Evolutionary conservation across 23 tunicate genomes (phyloP).

Genomic region (Halocynthia aurantium): DNA sequence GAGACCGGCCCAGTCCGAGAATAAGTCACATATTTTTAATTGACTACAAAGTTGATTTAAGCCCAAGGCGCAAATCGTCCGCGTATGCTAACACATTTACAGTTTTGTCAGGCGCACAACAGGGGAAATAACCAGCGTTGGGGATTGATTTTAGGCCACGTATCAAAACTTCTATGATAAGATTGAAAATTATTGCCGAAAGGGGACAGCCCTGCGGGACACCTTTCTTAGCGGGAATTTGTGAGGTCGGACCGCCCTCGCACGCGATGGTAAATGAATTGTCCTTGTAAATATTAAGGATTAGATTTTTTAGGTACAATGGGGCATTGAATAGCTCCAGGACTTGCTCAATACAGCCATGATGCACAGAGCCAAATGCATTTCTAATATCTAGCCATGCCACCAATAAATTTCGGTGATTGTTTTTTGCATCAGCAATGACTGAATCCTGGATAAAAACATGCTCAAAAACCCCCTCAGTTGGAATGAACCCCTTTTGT

Average conservation of each 20-base stretch:
- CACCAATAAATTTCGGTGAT: not conserved
- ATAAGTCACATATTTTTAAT: too few relatives aligned
- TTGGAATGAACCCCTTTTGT: constrained; percentile 12
- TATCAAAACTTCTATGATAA: not conserved
- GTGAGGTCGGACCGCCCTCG: not conserved
- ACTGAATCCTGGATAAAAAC: constrained; percentile 5
- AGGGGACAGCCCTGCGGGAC: constrained; percentile 23
- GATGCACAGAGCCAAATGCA: constrained; percentile 16
- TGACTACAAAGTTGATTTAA: too few relatives aligned
- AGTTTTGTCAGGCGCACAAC: not conserved
- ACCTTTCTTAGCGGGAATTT: constrained; percentile 4
- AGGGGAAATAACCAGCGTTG: constrained; percentile 1
- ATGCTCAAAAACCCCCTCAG: constrained; percentile 11
- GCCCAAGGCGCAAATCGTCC: not conserved
- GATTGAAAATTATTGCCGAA: constrained; percentile 13
- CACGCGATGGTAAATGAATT: not conserved
- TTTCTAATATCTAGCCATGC: constrained; percentile 8
- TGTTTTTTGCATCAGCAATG: not conserved
- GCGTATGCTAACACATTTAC: constrained; percentile 15
- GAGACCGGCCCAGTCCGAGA: too few relatives aligned
- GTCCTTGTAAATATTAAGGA: not conserved
- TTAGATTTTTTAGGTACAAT: not conserved
- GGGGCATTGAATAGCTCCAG: constrained; percentile 1
- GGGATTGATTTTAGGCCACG: not conserved
- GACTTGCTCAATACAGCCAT: not conserved